These are phyloP conservation scores for Corvus moneduloides DNA, from an alignment of 2,113 vertebrate species.

Conservation along the genomic window DNA sequence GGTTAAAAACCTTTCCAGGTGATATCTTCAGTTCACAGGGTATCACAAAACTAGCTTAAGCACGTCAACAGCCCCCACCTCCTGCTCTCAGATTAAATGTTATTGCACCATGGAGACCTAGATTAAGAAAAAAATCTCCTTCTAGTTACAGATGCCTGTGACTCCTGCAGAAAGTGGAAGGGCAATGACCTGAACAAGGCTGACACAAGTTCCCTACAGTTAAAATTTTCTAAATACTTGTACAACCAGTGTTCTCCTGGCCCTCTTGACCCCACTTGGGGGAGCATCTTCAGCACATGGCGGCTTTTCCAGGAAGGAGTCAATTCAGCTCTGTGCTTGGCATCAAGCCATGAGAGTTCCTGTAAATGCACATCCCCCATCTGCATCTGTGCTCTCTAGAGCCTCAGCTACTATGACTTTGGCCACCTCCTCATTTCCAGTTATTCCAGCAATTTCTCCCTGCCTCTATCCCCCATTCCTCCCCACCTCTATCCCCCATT, in stretches of 20 bases:
- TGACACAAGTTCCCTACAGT: not conserved
- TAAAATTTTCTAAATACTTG: not conserved
- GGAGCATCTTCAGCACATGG: not conserved
- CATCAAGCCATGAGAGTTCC: fast-evolving
- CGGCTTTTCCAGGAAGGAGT: not conserved
- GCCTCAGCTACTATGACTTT: not conserved
- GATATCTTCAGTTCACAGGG: not conserved
- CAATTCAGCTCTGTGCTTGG: not conserved
- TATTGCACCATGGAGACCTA: not conserved
- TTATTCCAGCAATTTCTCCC: not conserved
- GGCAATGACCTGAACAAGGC: not conserved
- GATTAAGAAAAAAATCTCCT: not conserved
- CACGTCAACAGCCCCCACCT: not conserved
- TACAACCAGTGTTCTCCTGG: not conserved
- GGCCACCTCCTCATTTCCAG: not conserved
- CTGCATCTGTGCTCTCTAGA: fast-evolving
- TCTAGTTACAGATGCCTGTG: not conserved
- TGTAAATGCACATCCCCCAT: not conserved
- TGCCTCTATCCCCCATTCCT: not conserved
- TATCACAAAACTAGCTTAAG: not conserved
- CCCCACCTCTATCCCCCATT: not conserved
- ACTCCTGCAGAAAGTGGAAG: not conserved
- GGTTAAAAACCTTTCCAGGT: not conserved
- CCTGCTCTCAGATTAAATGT: not conserved
- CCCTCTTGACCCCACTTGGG: not conserved